Evolutionary conservation across 1,140 invertebrate genomes (phyloP), one percentile per base, ranked within the genome.

Genomic region (Drosophila pachea): DNA sequence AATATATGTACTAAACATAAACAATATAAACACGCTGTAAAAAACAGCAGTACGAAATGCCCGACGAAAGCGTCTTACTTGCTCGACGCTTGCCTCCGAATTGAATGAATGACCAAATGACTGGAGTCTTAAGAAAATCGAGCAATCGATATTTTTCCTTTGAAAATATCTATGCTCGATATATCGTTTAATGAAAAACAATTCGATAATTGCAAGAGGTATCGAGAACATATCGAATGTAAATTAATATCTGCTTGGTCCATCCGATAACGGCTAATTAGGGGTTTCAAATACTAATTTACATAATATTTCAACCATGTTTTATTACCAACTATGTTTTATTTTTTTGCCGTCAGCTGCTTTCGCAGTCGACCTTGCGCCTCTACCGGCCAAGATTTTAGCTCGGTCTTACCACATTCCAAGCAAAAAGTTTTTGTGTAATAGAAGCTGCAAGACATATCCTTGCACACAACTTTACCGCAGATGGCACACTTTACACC

Each of bases 401-500:
- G 86, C 73, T 92, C 91, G 68, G 88, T 87, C 59, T 90, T 84
- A 8, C 92, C 94, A 91, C 96, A 97, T 33, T 89, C 66, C 54
- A 92, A 84, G 89, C 96, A 97, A 88, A 93, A 94, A 55, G 93
- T 91, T 88, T 93, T 93, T 5, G 90, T 90, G 88, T 94, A 97
- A 90, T 94, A 97, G 52, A 96, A 83, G 89, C 95, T 96, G 86
- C 96, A 97, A n/a, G 91, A 90, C 56, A 90, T 84, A 79, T 92
- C 92, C 76, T 94, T 92, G 89, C 96, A 97, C 7, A 95, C 92
- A 63, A 90, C 59, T 71, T 92, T 92, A 7, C 90, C 78, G 90
- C 96, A 97, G 2, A 91, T 74, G 43, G 88, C 87, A 90, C 95
- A 97, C 79, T 95, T 91, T 29, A 92, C 90, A n/a, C 95, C 96